phyloP scores from a whole-genome alignment of 2,113 vertebrate species.

The Equus przewalskii region DNA sequence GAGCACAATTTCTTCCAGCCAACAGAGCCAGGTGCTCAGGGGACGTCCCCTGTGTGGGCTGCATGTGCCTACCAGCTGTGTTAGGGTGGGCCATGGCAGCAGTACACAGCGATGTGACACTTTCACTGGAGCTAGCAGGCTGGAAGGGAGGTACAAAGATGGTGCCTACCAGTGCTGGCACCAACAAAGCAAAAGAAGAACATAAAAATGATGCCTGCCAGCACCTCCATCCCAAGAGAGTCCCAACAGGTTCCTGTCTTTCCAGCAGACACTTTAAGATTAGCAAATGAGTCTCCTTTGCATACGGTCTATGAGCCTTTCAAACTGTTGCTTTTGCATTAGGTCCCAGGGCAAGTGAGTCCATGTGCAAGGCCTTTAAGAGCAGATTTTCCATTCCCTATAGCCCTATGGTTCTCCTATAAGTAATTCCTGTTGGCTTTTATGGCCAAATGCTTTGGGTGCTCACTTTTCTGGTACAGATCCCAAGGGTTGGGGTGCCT shows the following conservation, averaged over 20 bases:
- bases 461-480: background rate
- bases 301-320: too few relatives aligned
- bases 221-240: background rate
- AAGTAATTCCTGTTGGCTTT: background rate
- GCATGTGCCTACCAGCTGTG: background rate
- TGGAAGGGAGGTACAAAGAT: background rate
- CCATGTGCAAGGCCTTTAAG: background rate
- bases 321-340: too few relatives aligned
- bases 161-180: background rate
- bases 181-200: background rate
- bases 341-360: background rate
- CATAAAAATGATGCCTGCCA: background rate
- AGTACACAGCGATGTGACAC: background rate
- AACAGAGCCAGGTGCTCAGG: too few relatives aligned
- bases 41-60: too few relatives aligned
- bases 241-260: background rate
- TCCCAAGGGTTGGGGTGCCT: background rate
- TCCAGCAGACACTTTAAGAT: background rate
- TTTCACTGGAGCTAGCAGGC: background rate
- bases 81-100: background rate
- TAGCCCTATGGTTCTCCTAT: background rate
- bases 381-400: background rate
- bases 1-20: too few relatives aligned
- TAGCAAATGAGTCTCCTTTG: background rate
- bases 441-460: background rate